A percentile compares a stretch with the other conserved stretches of the same genome.
These are phyloP conservation scores for Acanthococcus lagerstroemiae DNA, from an alignment of 2,888 invertebrate species.

Conservation along the genomic window DNA sequence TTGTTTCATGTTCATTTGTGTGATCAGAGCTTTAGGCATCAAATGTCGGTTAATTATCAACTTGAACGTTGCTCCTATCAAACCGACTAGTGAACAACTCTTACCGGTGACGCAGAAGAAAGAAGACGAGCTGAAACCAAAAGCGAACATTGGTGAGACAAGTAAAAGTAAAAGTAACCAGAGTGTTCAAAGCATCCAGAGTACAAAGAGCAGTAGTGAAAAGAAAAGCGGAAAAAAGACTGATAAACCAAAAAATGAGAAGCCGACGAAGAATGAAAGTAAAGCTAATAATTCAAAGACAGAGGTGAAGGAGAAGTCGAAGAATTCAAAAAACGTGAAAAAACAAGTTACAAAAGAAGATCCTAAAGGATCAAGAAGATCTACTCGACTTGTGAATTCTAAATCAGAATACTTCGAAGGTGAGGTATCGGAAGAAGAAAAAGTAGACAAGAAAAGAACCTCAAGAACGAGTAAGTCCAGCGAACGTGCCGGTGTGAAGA, in stretches of 20 bases:
- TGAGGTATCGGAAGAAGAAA: too few relatives aligned
- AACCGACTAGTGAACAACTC: conserved; percentile 47
- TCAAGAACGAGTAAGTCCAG: not conserved
- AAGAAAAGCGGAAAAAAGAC: conserved; percentile 40
- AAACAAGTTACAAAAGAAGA: not conserved
- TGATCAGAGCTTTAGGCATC: conserved; percentile 68
- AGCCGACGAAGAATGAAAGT: conserved; percentile 36
- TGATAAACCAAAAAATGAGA: conserved; percentile 41
- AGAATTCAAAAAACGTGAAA: not conserved
- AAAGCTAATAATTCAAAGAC: not conserved
- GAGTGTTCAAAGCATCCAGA: conserved; percentile 38
- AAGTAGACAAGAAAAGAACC: too few relatives aligned
- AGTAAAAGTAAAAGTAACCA: conserved; percentile 25
- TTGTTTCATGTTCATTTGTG: conserved; percentile 62
- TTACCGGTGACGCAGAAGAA: conserved; percentile 31
- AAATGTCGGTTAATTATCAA: conserved; percentile 72
- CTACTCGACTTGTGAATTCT: not conserved
- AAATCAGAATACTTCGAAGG: not conserved
- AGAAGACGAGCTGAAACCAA: conserved; percentile 26
- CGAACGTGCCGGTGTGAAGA: not conserved
- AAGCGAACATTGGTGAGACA: not conserved
- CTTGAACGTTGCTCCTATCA: conserved; percentile 63
- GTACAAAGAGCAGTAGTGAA: conserved; percentile 37
- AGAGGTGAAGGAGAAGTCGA: not conserved
- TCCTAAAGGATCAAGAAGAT: too few relatives aligned